Conservation (phyloP, 2,113 vertebrate genomes). For the Malaclemys terrapin region DNA sequence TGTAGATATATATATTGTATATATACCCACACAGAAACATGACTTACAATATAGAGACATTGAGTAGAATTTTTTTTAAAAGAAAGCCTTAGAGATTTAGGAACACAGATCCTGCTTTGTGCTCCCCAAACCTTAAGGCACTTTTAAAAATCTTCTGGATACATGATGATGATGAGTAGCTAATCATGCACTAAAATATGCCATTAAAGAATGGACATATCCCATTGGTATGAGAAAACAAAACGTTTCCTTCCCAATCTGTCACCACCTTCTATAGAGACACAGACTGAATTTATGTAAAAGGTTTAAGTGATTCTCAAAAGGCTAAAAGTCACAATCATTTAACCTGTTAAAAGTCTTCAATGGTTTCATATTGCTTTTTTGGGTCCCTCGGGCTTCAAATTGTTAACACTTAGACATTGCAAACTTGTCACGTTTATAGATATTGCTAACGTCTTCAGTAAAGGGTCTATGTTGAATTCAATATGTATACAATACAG, state of each 20-base stretch:
- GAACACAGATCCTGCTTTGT: fast-evolving
- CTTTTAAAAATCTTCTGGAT: background rate
- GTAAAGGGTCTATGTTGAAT: background rate
- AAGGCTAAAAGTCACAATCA: slow-evolving; percentile 5
- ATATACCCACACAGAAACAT: background rate
- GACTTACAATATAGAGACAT: background rate
- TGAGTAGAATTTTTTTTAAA: background rate
- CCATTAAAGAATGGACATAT: background rate
- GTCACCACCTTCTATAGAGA: background rate
- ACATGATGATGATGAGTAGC: background rate
- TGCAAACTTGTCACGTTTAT: slow-evolving; percentile 4
- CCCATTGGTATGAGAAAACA: background rate
- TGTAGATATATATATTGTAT: background rate
- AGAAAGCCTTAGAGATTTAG: background rate
- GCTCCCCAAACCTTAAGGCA: background rate
- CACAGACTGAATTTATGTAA: slow-evolving; percentile 4
- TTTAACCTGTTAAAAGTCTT: slow-evolving; percentile 26
- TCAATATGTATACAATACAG: background rate
- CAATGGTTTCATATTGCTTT: slow-evolving; percentile 32
- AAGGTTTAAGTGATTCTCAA: slow-evolving; percentile 13
- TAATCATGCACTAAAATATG: background rate
- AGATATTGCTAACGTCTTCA: slow-evolving; percentile 1
- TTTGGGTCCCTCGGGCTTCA: slow-evolving; percentile 33
- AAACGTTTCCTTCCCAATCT: background rate
- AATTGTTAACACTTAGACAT: slow-evolving; percentile 25